phyloP scores from a whole-genome alignment of 2,113 vertebrate species.

The Nesospiza acunhae region DNA sequence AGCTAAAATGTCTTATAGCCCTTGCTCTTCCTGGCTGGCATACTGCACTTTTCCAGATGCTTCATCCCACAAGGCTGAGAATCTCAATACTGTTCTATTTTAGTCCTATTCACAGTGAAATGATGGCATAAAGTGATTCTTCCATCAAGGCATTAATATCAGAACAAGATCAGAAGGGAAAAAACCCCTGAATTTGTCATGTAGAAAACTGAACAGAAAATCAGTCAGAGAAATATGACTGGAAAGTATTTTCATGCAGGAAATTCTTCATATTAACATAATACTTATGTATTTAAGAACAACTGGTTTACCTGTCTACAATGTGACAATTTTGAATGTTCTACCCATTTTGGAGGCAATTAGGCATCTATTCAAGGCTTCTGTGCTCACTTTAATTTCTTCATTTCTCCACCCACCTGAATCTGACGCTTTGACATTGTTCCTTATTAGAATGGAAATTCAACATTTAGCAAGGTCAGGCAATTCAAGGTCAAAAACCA shows the following conservation, averaged over 20 bases:
- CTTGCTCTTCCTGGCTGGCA: not conserved
- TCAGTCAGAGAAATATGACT: not conserved
- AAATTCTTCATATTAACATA: not conserved
- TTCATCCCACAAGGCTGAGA: not conserved
- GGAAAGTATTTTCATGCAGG: not conserved
- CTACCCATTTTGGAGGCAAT: not conserved
- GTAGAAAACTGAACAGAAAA: slow-evolving; percentile 4
- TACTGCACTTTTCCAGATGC: not conserved
- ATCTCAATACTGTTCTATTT: not conserved
- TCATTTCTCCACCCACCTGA: not conserved
- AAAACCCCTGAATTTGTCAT: not conserved
- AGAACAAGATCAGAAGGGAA: not conserved
- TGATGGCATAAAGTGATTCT: not conserved
- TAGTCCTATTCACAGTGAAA: not conserved
- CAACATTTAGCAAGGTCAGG: not conserved
- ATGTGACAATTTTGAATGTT: not conserved
- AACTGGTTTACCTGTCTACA: not conserved
- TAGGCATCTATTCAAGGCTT: not conserved
- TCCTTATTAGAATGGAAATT: slow-evolving; percentile 7
- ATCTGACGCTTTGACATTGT: not conserved
- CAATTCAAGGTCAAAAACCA: not conserved
- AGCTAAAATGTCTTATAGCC: not conserved
- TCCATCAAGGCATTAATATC: not conserved
- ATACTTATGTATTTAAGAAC: not conserved
- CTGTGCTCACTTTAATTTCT: not conserved